Conservation (phyloP, 1,140 invertebrate genomes). For the Pachypeltis micranthus region DNA sequence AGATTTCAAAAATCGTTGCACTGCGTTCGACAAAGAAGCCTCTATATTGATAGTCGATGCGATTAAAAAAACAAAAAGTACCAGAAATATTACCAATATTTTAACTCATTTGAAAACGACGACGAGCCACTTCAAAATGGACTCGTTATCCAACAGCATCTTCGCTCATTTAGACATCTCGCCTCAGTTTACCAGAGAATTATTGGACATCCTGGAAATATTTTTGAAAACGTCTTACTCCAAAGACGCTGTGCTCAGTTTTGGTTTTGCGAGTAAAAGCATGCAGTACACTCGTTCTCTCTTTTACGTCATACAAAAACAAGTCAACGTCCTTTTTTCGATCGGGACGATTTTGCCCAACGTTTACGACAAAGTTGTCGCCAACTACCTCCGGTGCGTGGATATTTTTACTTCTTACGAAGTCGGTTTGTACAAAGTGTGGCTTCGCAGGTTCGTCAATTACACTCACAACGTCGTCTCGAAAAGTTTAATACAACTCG, state of each 20-base stretch:
- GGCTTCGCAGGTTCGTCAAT: background rate
- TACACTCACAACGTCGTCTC: background rate
- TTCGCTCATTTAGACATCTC: background rate
- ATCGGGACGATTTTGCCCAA: background rate
- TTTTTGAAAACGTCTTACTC: background rate
- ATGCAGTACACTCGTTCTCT: background rate
- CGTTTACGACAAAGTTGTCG: background rate
- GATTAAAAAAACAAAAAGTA: background rate
- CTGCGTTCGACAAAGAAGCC: background rate
- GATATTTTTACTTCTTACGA: background rate
- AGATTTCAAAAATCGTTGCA: background rate
- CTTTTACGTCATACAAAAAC: background rate
- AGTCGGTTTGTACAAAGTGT: background rate
- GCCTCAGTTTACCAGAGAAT: background rate
- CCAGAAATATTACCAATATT: background rate
- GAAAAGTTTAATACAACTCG: background rate
- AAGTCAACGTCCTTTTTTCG: background rate
- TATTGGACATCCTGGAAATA: background rate
- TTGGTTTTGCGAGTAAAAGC: background rate
- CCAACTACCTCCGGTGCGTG: background rate
- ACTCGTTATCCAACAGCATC: background rate
- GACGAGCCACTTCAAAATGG: background rate
- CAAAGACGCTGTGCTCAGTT: background rate
- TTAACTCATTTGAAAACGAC: background rate
- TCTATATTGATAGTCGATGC: background rate